Percentiles rank a stretch among this genome's conserved stretches.
These are phyloP conservation scores for Neoitamus cyanurus DNA, from an alignment of 2,888 invertebrate genomes.

Conservation along the genomic window DNA sequence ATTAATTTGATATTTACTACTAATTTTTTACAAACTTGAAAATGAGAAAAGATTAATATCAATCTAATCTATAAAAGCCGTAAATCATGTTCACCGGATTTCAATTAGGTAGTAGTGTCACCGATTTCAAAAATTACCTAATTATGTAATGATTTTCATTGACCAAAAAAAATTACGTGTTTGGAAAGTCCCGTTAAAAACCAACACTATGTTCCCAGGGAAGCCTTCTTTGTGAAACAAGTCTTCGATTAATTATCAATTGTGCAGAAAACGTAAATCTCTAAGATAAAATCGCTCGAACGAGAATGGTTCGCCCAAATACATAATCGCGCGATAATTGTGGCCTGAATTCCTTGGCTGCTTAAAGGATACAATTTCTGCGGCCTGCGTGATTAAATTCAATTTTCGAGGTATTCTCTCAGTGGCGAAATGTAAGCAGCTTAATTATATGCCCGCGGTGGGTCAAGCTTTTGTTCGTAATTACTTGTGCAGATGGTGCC, in stretches of 20 bases:
- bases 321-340: not conserved
- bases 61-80: too few species aligned
- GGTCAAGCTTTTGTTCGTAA: not conserved
- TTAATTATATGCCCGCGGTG: not conserved
- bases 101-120: too few species aligned
- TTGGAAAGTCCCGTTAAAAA: too few species aligned
- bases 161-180: too few species aligned
- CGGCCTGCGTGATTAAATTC: not conserved
- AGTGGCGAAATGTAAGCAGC: not conserved
- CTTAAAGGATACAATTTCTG: not conserved
- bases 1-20: too few species aligned
- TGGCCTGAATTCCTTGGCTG: not conserved
- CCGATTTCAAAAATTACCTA: too few species aligned
- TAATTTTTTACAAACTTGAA: too few species aligned
- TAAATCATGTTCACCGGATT: too few species aligned
- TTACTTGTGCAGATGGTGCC: not conserved
- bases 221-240: too few species aligned
- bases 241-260: not conserved
- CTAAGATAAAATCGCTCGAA: not conserved
- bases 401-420: not conserved
- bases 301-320: not conserved
- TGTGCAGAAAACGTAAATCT: not conserved
- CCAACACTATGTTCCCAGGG: too few species aligned
- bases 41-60: too few species aligned
- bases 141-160: too few species aligned